Conservation (phyloP, 1,140 invertebrate genomes). For the Idris sp. region DNA sequence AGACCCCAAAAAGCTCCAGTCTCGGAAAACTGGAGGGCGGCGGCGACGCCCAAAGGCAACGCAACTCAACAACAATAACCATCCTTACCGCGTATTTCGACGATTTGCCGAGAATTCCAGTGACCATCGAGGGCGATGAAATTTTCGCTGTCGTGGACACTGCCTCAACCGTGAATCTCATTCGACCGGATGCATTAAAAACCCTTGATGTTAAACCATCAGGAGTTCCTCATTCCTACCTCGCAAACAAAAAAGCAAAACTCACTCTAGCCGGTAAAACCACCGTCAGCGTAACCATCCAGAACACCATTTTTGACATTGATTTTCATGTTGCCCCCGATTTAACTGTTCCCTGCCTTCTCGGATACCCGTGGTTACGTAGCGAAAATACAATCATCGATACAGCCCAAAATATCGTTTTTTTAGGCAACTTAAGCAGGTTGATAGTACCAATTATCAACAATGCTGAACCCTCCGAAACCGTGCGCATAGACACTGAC, state of each 20-base stretch:
- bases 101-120: neutral
- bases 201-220: too few species aligned
- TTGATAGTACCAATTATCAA: too few species aligned
- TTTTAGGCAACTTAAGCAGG: too few species aligned
- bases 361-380: too few species aligned
- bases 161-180: neutral
- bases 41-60: neutral
- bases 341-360: too few species aligned
- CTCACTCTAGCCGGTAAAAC: neutral
- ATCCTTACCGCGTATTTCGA: neutral
- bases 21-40: slow-evolving; percentile 1
- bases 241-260: neutral
- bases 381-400: too few species aligned
- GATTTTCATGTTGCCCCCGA: too few species aligned
- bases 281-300: neutral
- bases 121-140: neutral
- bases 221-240: too few species aligned
- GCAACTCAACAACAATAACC: neutral
- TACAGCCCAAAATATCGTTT: too few species aligned
- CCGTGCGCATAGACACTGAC: too few species aligned
- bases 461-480: too few species aligned
- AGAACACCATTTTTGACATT: neutral
- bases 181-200: neutral
- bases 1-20: neutral
- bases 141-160: neutral